Evolutionary conservation across 2,113 vertebrate species (phyloP).

Genomic region (Phylloscopus whistleri): DNA sequence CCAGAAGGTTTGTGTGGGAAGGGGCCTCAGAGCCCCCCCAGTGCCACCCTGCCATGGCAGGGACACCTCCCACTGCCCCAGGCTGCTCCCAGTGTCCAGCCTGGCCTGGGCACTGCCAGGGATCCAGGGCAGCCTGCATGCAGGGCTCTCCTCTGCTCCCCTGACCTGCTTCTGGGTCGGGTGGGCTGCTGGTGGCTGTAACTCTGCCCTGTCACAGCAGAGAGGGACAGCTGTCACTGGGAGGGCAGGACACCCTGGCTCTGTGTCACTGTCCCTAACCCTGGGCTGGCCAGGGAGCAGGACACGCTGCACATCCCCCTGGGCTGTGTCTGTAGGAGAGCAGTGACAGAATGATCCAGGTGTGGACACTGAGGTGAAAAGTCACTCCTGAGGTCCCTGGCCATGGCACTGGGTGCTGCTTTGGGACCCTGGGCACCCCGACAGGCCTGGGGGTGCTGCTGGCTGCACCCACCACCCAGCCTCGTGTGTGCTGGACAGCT

Average conservation of each 20-base stretch:
- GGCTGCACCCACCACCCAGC: background rate
- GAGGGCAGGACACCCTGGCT: background rate
- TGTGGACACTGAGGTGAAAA: background rate
- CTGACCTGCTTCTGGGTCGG: background rate
- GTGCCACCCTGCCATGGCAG: background rate
- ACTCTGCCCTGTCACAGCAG: background rate
- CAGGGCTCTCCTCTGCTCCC: background rate
- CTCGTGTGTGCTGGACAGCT: rapidly evolving
- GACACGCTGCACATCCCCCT: rapidly evolving
- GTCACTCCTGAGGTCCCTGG: rapidly evolving
- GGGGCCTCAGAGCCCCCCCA: rapidly evolving
- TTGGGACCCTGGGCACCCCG: background rate
- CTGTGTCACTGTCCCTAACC: background rate
- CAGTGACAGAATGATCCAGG: rapidly evolving
- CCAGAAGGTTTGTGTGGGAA: background rate
- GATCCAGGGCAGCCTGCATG: background rate
- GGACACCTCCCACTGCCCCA: background rate
- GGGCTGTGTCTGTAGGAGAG: background rate
- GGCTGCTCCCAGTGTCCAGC: background rate
- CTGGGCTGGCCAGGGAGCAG: background rate
- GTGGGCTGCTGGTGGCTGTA: background rate
- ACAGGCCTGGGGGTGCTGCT: background rate
- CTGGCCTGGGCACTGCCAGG: background rate
- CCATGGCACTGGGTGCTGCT: background rate
- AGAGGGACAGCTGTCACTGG: background rate